Base-by-base conservation (phyloP, 2,888 invertebrate species). In the Drosophila anomalata region DNA sequence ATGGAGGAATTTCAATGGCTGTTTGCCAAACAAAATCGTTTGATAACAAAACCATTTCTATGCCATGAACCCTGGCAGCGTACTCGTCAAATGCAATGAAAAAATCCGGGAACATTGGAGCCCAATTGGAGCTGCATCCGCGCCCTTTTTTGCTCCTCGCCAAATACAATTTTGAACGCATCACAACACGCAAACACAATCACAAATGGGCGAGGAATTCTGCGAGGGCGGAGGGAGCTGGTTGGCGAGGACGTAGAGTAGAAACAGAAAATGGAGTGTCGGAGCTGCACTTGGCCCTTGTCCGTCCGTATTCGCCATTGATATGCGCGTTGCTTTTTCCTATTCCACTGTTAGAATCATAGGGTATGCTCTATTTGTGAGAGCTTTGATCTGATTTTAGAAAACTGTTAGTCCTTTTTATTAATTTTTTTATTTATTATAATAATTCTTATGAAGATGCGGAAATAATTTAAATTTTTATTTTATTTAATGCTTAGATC, bases 131-230 rank as follows among this genome's bases (percentile, higher is more conserved):
- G 60, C 42, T 54, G 77, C 78, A 84, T 80, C 76, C 81, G 46
- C 14, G 26, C 24, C 14, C 3, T 22, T 22, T 44, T 44, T 44
- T 20, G 31, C 39, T 20, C 17, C 6, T 70, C 73, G 31, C 57
- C 88, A 82, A 82, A 82, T 82, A 82, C 82, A 82, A 82, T 82
- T 82, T 82, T 82, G 82, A 85, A 81, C 82, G 82, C 88, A 83
- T 85, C 88, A 79, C 88, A 83, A 88, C 88, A 88, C 86, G 88
- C 87, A 88, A 88, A 83, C 87, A 86, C 83, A 83, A 86, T 86
- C 88, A 86, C 80, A 73, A 62, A 70, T 59, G 68, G 67, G 68
- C 52, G 57, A 53, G 39, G 33, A 11, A 8, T 17, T 9, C 17
- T 17, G 11, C 6, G 12, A 11, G 41, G 24, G 26, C 39, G 24